Evolutionary conservation across 2,797 vertebrate genomes (phyloP).

Genomic region (Cottoperca gobio): DNA sequence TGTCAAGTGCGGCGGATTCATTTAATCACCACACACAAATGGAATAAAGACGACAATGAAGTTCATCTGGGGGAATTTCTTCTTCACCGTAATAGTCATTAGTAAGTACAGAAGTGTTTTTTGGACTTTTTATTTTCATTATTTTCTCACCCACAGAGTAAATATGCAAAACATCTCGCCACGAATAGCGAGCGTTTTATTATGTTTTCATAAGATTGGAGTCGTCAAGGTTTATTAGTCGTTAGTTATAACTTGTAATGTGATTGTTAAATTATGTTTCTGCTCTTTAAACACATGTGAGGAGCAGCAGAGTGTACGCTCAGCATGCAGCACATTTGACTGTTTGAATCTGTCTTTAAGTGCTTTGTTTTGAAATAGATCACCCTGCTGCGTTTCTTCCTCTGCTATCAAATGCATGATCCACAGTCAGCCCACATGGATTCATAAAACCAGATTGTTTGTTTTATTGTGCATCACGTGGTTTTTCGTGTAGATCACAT

Average conservation of each 20-base stretch:
- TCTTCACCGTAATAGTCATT: slow-evolving; percentile 40
- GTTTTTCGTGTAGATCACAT: not conserved
- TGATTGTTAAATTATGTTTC: not conserved
- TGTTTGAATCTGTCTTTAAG: not conserved
- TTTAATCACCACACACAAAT: slow-evolving; percentile 23
- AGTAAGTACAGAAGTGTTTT: slow-evolving; percentile 57
- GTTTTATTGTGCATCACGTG: not conserved
- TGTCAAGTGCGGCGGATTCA: slow-evolving; percentile 56
- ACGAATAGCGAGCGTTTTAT: not conserved
- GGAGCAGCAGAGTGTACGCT: not conserved
- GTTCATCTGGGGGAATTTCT: slow-evolving; percentile 26
- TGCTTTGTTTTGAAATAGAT: slow-evolving; percentile 1
- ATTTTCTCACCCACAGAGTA: not conserved
- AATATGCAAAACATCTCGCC: not conserved
- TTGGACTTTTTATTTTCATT: not conserved
- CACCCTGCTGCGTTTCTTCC: not conserved
- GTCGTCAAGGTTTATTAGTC: not conserved
- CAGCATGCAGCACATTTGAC: not conserved
- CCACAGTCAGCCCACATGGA: not conserved
- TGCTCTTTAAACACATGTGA: not conserved
- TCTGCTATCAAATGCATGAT: not conserved
- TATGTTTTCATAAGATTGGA: not conserved
- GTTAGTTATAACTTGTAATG: not conserved
- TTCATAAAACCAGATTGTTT: not conserved
- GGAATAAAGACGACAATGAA: slow-evolving; percentile 67